phyloP scores from a whole-genome alignment of 2,113 vertebrate genomes.

The Rhynchomys soricoides region DNA sequence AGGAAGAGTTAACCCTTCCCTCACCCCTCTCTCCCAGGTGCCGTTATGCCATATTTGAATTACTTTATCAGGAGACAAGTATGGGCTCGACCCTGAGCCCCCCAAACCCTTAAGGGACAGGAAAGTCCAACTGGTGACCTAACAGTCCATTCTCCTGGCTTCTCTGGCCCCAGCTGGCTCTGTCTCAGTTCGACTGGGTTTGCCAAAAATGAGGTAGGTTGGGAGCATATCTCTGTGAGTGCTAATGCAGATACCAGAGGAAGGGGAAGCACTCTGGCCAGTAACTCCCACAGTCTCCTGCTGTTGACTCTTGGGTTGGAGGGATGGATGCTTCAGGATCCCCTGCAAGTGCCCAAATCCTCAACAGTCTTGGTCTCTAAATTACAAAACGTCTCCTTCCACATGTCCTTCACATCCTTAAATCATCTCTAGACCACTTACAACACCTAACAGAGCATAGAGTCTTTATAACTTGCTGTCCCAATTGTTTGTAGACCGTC shows the following conservation, averaged over 20 bases:
- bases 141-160: not conserved
- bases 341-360: not conserved
- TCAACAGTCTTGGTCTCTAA: not conserved
- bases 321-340: too few relatives aligned
- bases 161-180: not conserved
- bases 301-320: not conserved
- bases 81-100: fast-evolving
- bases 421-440: too few relatives aligned
- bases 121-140: not conserved
- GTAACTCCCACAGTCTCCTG: fast-evolving
- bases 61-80: not conserved
- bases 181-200: not conserved
- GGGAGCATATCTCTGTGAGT: fast-evolving
- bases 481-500: too few relatives aligned
- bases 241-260: fast-evolving
- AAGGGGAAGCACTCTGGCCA: fast-evolving
- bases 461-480: fast-evolving
- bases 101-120: not conserved
- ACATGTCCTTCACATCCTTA: not conserved
- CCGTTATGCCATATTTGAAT: not conserved
- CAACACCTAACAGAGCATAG: too few relatives aligned
- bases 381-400: not conserved
- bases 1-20: not conserved
- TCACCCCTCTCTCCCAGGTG: not conserved
- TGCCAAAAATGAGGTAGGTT: fast-evolving